phyloP scores from a whole-genome alignment of 2,888 invertebrate species.

The Mythimna vitellina region DNA sequence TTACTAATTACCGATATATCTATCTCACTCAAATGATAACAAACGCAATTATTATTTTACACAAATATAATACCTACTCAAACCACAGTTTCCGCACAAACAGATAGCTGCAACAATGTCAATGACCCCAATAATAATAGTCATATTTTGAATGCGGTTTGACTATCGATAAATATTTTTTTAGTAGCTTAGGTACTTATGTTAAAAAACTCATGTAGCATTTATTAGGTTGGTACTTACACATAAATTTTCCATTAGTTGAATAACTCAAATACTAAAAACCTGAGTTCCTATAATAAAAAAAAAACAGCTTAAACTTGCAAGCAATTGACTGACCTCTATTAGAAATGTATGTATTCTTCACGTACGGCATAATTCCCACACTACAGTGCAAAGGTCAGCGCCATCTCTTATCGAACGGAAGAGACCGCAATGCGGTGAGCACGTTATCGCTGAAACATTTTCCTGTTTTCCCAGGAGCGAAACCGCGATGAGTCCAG shows the following conservation, averaged over 20 bases:
- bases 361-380: conserved; percentile 48
- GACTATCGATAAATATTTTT: conserved; percentile 22
- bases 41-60: background rate
- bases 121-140: conserved; percentile 44
- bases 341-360: background rate
- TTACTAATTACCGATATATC: background rate
- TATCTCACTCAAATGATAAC: conserved; percentile 4
- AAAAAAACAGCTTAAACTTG: background rate
- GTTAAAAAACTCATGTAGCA: background rate
- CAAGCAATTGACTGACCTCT: background rate
- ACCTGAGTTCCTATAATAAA: background rate
- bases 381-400: conserved; percentile 66
- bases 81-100: background rate
- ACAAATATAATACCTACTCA: background rate
- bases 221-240: background rate
- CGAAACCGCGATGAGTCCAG: conserved; percentile 86
- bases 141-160: conserved; percentile 39
- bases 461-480: conserved; percentile 89
- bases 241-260: background rate
- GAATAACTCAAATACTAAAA: background rate
- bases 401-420: conserved; percentile 85
- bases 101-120: conserved; percentile 25
- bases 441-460: conserved; percentile 82
- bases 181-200: background rate
- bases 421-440: conserved; percentile 78